Conservation (phyloP, 2,797 vertebrate species). For the Holocentrus rufus region DNA sequence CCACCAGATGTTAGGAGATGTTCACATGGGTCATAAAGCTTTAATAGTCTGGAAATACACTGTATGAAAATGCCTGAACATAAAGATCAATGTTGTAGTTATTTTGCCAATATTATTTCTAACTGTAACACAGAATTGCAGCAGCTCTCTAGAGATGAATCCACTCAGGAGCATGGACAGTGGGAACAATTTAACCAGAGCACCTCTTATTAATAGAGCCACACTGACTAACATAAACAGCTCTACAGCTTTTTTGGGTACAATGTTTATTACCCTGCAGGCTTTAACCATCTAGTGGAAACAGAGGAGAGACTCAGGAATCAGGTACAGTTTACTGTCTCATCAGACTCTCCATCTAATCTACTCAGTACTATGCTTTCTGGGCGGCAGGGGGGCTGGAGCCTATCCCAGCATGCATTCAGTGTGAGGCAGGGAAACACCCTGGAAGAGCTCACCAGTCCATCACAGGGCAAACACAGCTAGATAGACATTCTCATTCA, state of each 20-base stretch:
- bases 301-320: constrained; percentile 15
- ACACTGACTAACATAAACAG: constrained; percentile 2
- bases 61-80: constrained; percentile 1
- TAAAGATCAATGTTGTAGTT: not conserved
- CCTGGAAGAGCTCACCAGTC: too few species aligned
- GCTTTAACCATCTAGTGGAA: too few species aligned
- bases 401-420: too few species aligned
- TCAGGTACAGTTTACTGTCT: not conserved
- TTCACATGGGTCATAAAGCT: constrained; percentile 31
- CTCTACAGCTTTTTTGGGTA: constrained; percentile 7
- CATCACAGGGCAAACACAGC: too few species aligned
- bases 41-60: constrained; percentile 30
- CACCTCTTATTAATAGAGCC: not conserved
- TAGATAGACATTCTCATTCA: too few species aligned
- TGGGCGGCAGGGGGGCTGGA: too few species aligned
- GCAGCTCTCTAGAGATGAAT: not conserved
- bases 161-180: not conserved
- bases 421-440: too few species aligned
- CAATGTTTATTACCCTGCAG: constrained; percentile 26
- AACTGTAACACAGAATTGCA: not conserved
- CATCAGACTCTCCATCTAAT: too few species aligned
- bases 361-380: too few species aligned
- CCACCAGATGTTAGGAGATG: constrained; percentile 26
- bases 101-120: not conserved
- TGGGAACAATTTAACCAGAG: not conserved